Base-by-base conservation (phyloP, 2,797 vertebrate species). In the Acrossocheilus fasciatus region DNA sequence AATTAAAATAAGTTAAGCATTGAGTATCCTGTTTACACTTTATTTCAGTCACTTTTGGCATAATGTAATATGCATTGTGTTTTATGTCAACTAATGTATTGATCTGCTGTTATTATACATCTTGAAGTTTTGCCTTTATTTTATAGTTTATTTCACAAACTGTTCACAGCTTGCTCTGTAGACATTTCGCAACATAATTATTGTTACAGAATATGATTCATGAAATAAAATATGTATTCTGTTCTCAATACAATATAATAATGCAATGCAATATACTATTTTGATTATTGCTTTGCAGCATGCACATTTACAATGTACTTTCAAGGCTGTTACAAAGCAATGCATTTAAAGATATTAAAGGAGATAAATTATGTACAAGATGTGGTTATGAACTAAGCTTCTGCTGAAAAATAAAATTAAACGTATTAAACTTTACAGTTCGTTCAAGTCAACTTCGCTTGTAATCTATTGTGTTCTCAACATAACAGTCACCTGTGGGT, bases 401-500 rank as follows among this genome's bases (percentile, higher is more conserved):
- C 11, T 34, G 43, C 18, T 20, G 34, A 47, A 4, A 45, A 36
- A 81, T 3, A 17, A 10, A 82, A 30, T 39, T 1, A 8, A 52
- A 72, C 15, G 18, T 39, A 52, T 52, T 9, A 73, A 73, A 43
- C 1, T 3, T 62, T 83, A 8, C 2, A 62, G 69, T 45, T 47
- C 6, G 7, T 43, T 82, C 14, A 15, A 73, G 54, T 79, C 36
- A 41, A n/a, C 34, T 74, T n/a, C 4, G 18, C 6, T 70, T 82
- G 34, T 20, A 43, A 45, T 26, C n/a, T 34, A 30, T 30, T 41
- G 36, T 45, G 11, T 74, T 30, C 4, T 4, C 36, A 59, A 59
- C 2, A 45, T 45, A 54, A 17, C 36, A 36, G 50, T 43, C 30
- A 73, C 87, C 88, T 45, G 79, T 70, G 75, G 89, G 76, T 80